Percentiles rank a stretch among this genome's conserved stretches.
phyloP scores from a whole-genome alignment of 2,797 vertebrate genomes.

The Cynopterus sphinx region DNA sequence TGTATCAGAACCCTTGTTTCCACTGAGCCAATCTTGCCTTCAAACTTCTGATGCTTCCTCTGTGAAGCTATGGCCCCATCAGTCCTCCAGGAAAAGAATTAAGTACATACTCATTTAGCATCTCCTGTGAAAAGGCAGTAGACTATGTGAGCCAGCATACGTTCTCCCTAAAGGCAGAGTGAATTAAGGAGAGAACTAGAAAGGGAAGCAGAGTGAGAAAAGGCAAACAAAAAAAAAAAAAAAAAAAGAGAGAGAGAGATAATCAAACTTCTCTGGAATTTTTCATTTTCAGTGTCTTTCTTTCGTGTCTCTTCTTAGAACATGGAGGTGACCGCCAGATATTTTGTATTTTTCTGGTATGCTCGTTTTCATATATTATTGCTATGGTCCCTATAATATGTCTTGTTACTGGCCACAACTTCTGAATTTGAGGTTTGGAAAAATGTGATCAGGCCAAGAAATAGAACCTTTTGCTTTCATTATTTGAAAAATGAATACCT shows the following conservation, averaged over 20 bases:
- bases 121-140: too few relatives aligned
- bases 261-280: not conserved
- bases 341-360: not conserved
- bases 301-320: not conserved
- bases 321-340: not conserved
- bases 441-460: constrained; percentile 3
- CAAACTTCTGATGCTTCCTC: not conserved
- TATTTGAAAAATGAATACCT: not conserved
- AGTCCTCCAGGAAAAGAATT: not conserved
- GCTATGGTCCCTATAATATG: not conserved
- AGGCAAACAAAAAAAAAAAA: not conserved
- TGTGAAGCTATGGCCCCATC: not conserved
- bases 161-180: not conserved
- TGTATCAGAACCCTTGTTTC: not conserved
- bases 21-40: not conserved
- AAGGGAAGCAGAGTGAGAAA: not conserved
- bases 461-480: not conserved
- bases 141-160: not conserved
- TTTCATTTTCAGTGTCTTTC: not conserved
- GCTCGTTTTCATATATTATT: not conserved
- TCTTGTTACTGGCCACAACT: not conserved
- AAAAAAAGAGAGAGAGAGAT: too few relatives aligned
- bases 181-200: not conserved
- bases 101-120: not conserved
- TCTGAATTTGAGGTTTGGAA: constrained; percentile 16